phyloP scores from a whole-genome alignment of 2,797 vertebrate genomes.

The Corythornis leucogaster region DNA sequence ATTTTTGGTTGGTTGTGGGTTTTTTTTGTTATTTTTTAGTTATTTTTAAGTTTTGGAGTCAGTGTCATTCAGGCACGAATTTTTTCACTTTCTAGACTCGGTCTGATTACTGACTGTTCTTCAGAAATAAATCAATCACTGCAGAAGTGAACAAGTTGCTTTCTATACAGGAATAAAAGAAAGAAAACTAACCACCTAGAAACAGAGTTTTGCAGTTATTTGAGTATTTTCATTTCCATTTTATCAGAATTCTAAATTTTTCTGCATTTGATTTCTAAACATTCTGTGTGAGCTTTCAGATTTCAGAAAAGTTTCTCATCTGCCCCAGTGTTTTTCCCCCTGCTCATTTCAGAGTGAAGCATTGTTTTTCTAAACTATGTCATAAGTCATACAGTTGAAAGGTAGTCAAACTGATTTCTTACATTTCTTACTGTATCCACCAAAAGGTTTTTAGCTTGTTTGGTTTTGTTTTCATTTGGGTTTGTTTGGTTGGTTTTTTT shows the following conservation, averaged over 20 bases:
- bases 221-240: not conserved
- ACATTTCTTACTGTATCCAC: not conserved
- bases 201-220: not conserved
- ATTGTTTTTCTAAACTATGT: not conserved
- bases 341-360: not conserved
- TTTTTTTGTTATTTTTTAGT: too few species aligned
- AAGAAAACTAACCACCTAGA: not conserved
- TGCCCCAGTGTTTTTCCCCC: not conserved
- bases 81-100: too few species aligned
- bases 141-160: too few species aligned
- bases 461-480: too few species aligned
- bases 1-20: too few species aligned
- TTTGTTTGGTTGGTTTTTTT: too few species aligned
- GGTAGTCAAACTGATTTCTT: not conserved
- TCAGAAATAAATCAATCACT: too few species aligned
- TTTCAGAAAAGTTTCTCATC: not conserved
- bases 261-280: not conserved
- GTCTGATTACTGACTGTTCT: too few species aligned
- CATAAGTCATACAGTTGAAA: not conserved
- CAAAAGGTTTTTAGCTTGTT: not conserved
- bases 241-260: not conserved
- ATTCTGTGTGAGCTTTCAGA: not conserved
- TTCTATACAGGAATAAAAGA: too few species aligned
- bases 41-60: too few species aligned
- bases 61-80: too few species aligned